These are phyloP conservation scores for Tylochromis polylepis DNA, from an alignment of 2,113 vertebrate species.

Conservation along the genomic window DNA sequence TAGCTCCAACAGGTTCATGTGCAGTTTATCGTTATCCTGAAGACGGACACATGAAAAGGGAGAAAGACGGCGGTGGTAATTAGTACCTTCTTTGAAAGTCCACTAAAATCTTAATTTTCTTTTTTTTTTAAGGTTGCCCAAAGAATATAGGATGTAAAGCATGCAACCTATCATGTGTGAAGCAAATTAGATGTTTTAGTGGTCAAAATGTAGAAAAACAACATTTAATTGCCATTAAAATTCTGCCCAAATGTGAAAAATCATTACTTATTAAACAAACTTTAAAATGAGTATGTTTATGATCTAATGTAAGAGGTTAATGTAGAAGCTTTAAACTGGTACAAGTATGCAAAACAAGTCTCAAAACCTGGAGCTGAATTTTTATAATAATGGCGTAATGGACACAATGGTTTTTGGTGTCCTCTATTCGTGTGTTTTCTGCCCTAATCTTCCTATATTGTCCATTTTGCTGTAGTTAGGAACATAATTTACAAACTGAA, in stretches of 20 bases:
- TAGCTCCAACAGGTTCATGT: conserved; percentile 80
- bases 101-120: not conserved
- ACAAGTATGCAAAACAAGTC: not conserved
- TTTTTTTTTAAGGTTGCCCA: accelerated
- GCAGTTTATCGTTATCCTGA: conserved; percentile 79
- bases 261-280: not conserved
- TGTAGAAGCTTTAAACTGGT: not conserved
- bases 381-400: accelerated
- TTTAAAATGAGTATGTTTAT: not conserved
- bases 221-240: not conserved
- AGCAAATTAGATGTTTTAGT: not conserved
- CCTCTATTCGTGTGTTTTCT: not conserved
- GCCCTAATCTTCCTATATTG: not conserved
- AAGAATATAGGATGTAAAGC: not conserved
- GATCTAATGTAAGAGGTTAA: not conserved
- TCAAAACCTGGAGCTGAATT: not conserved
- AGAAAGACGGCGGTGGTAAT: not conserved
- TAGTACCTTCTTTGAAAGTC: not conserved
- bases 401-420: not conserved
- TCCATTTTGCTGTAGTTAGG: not conserved
- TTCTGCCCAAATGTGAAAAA: not conserved
- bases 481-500: not conserved
- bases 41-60: not conserved
- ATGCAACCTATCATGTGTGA: not conserved
- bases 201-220: not conserved